Evolutionary conservation across 2,113 vertebrate species (phyloP), one percentile per base, ranked within the genome.

Genomic region (Aegotheles bennettii): DNA sequence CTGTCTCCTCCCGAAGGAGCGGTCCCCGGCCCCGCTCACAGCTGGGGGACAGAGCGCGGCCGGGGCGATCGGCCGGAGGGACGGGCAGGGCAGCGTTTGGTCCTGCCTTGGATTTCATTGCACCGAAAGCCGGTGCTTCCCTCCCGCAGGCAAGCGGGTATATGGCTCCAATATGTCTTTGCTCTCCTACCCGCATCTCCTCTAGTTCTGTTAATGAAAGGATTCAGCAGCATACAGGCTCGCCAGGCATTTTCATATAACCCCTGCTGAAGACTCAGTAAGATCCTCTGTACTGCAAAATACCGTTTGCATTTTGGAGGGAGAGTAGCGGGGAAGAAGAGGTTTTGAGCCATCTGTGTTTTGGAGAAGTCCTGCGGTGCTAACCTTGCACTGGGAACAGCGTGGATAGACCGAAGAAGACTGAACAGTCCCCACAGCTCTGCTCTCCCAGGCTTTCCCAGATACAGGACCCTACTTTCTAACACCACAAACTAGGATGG

Each of bases 301-400:
- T 53, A 33, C 17, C 3, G 0, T 40, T 90, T 40, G 50, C 43
- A 3, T 42, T 77, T 71, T 38, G 38, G 8, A 54, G 53, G 50
- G 61, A 67, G 42, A 35, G 20, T 18, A 45, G 54, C 1, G 4
- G 17, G 47, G 59, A 16, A 63, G 83, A 63, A 17, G 28, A 65
- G 50, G 26, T 73, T 59, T 57, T 16, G 59, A 50, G 38, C 38
- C 56, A 18, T 67, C 51, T 42, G 65, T 65, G 47, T 82, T 93
- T 70, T 2, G 0, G 35, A 13, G 9, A 31, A 89, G 51, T 54
- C 63, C 45, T 1, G 1, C 1, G 0, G 50, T 33, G 45, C 81
- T 74, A 50, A 59, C 42, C 18, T 70, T 54, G 54, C 36, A 2
- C 28, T 33, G 67, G 36, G 63, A 74, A 38, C 76, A 43, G 54